Evolutionary conservation across 2,888 invertebrate genomes (phyloP), one percentile per base, ranked within the genome.

Genomic region (Leucophora obtusa): DNA sequence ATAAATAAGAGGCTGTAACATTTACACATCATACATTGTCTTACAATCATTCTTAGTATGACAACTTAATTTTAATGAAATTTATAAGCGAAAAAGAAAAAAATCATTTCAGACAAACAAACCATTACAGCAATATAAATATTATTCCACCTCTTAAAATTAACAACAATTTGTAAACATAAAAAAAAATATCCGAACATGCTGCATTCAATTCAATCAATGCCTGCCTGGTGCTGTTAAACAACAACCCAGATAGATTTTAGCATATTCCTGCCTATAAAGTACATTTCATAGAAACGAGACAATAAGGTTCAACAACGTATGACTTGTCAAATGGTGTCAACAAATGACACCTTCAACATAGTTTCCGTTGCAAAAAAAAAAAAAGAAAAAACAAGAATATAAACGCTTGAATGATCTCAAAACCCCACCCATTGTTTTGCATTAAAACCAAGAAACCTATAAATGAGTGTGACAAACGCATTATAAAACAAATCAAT

Each of bases 321-420:
- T 72, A 66, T 66, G 60, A 56, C 60, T 77, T 81, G 77, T 77
- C 81, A 81, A 75, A 71, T 71, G 81, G 82, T 83, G 82, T 81
- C 83, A 83, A 81, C 83, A 82, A 47, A 70, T 79, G 82, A 82
- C 83, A 83, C 82, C 83, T 82, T 78, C 79, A 79, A 79, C 81
- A 82, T 79, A 79, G 82, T 83, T 79, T 83, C 83, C 83, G 81
- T 72, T 79, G 80, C 73, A 70, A 72, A 70, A 79, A 43, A 58
- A 65, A 69, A n/a, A 58, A 38, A 8, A 7, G 7, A 35, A 9
- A 15, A 47, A 28, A 15, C 15, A 21, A 28, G 7, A 38, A 38
- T n/a, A 35, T 8, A 28, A 71, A 71, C 60, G 77, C 71, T 60
- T 72, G 66, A 78, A 60, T 78, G 77, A 78, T 78, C 77, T 66